Base-by-base conservation (phyloP, 2,888 invertebrate genomes). In the Hemithea aestivaria region DNA sequence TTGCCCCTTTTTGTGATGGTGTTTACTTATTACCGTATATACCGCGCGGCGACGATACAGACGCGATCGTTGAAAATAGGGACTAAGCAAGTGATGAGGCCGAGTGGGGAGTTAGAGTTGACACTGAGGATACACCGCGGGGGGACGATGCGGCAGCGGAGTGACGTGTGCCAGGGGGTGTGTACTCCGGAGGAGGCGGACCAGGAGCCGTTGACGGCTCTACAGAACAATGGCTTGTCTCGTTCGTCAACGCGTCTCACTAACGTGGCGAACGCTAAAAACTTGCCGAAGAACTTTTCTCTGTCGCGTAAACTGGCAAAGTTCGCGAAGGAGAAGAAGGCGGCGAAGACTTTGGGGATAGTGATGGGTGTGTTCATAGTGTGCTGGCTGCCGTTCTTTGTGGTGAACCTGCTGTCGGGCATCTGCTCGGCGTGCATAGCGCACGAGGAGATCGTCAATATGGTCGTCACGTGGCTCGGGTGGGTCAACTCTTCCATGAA, bases 401-500 rank as follows among this genome's bases (percentile, higher is more conserved):
- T 98, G 50, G 95, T 96, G 53, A 98, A 98, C 80, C 88, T 98
- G 37, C 84, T 97, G 62, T 94, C 95, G 27, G 98, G 97, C 9
- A 93, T 98, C 68, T 96, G 96, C 78, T 90, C 92, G 46, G 90
- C 92, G 62, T 96, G 96, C 79, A 95, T 96, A 56, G 92, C 93
- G 78, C 93, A 95, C 66, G 95, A 95, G 69, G 94, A 96, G 77
- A 91, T 96, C 40, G 94, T 96, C 16, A 93, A 94, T 49, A 94
- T 95, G 25, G 91, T 96, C 41, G 96, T 96, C 43, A 96, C 96
- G 53, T 97, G 97, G 97, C 89, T 96, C 25, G 97, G 97, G 34
- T 97, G 96, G 96, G 95, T 96, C 75, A 97, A 97, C 82, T 96
- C 96, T 28, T 94, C 96, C 45, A 97, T 97, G 96, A 97, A 97